Conservation (phyloP, 2,797 vertebrate species). For the Numenius phaeopus region DNA sequence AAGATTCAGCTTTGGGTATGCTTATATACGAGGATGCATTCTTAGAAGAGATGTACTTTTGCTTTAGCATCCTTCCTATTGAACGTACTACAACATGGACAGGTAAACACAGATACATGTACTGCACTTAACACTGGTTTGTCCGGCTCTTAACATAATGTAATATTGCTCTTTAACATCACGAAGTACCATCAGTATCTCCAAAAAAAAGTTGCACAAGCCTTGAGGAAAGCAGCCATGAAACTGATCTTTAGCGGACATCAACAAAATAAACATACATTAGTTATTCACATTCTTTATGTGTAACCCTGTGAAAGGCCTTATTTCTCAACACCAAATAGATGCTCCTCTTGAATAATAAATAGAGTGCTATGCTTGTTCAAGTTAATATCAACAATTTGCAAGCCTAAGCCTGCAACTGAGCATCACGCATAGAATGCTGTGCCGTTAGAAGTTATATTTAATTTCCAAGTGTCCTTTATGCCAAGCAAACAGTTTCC, state of each 20-base stretch:
- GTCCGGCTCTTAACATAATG: neutral
- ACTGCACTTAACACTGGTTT: neutral
- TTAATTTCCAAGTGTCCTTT: constrained; percentile 34
- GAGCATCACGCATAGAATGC: constrained; percentile 15
- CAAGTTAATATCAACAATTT: constrained; percentile 13
- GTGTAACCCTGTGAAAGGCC: neutral
- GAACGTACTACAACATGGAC: neutral
- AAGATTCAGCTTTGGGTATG: neutral
- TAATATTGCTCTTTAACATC: neutral
- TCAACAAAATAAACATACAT: constrained; percentile 28
- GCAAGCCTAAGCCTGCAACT: constrained; percentile 13
- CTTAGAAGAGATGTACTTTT: neutral
- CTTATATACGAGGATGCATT: neutral
- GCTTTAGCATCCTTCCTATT: neutral
- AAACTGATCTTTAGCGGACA: neutral
- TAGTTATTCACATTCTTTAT: constrained; percentile 14
- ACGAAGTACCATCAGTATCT: neutral
- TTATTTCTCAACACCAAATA: constrained; percentile 37
- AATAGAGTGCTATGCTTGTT: neutral
- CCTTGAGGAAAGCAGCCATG: neutral
- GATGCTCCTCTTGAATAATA: constrained; percentile 15
- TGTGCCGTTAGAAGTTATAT: neutral
- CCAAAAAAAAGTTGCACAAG: neutral
- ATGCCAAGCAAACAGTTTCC: constrained; percentile 52
- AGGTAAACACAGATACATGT: neutral